phyloP scores from a whole-genome alignment of 2,797 vertebrate species.

The Telmatherina bonti region DNA sequence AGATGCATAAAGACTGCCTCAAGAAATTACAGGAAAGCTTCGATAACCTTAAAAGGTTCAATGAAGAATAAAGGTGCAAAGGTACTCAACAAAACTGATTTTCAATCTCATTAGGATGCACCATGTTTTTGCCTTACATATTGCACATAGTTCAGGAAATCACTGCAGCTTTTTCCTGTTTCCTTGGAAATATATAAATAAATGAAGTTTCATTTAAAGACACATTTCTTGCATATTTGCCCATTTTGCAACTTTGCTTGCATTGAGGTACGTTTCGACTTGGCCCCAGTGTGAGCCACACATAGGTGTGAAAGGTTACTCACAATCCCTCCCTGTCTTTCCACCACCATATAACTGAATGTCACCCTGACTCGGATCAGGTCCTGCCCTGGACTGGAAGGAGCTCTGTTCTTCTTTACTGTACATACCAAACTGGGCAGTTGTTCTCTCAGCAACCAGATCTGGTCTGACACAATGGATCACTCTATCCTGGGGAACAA shows the following conservation, averaged over 20 bases:
- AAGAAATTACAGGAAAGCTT: too few species aligned
- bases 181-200: neutral
- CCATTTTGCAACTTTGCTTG: neutral
- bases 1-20: too few species aligned
- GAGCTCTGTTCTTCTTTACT: slow-evolving; percentile 19
- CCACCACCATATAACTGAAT: neutral
- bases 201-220: neutral
- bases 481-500: slow-evolving; percentile 34
- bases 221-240: neutral
- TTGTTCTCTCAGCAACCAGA: slow-evolving; percentile 53
- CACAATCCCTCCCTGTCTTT: neutral
- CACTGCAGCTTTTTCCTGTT: neutral
- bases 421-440: slow-evolving; percentile 30
- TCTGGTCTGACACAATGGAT: slow-evolving; percentile 52
- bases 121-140: too few species aligned
- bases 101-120: too few species aligned
- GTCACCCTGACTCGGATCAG: neutral
- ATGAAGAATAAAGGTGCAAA: too few species aligned
- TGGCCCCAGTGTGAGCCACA: slow-evolving; percentile 20
- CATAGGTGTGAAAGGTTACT: slow-evolving; percentile 16
- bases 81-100: too few species aligned
- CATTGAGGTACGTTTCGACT: neutral
- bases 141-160: neutral
- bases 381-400: neutral
- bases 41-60: too few species aligned